Evolutionary conservation across 2,797 vertebrate species (phyloP), one percentile per base, ranked within the genome.

Genomic region (Enteromius paludinosus): DNA sequence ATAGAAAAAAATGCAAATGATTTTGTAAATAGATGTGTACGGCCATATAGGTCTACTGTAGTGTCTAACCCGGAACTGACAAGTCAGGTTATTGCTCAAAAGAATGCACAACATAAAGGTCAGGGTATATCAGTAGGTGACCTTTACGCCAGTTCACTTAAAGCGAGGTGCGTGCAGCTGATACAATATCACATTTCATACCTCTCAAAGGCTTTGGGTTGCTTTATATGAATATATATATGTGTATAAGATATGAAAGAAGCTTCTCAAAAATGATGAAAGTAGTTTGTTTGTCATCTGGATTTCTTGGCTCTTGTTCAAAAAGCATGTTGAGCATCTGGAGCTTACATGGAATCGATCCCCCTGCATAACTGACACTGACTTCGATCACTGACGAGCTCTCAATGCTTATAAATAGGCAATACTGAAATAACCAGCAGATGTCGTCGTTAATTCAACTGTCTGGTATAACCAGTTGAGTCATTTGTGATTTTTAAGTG

Each of bases 381-480:
- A 54, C 10, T 65, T 78, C 52, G 14, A 68, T 20, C 54, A 59
- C n/a, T 33, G 33, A 74, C 30, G 25, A 38, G 28, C 18, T 41
- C 20, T 72, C 30, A 30, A 12, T n/a, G 23, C 47, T 65, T 64
- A 33, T 8, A 64, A 49, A 49, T 6, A 18, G 18, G 28, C 23
- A 68, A 10, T 28, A 15, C 64, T 38, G 6, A 41, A 43, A 47
- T 77, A 20, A 49, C 84, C 80, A 69, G 45, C 52, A 83, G 84
- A 12, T 75, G 84, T 83, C 80, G 79, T 74, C 33, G 73, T 83
- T 47, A 59, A 30, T 68, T 75, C 71, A 28, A 6, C 49, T 47
- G 38, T 47, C 14, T 62, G 66, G 20, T 25, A 23, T 25, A 77
- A 77, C 65, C 73, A 83, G 81, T 83, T 83, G 81, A 83, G 73